A percentile compares a stretch with the other conserved stretches of the same genome.
phyloP scores from a whole-genome alignment of 2,113 vertebrate species.

The Grus americana region DNA sequence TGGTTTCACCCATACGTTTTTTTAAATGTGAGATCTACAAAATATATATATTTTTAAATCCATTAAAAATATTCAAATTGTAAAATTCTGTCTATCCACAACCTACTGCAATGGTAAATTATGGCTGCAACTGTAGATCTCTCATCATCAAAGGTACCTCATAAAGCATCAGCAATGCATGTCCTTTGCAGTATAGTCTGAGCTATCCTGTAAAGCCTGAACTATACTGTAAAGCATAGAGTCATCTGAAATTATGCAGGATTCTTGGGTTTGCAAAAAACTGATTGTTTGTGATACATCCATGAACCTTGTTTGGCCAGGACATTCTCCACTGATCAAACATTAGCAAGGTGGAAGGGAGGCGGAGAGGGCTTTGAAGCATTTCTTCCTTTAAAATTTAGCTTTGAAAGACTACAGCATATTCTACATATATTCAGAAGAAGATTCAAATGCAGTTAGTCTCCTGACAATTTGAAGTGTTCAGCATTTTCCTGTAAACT shows the following conservation, averaged over 20 bases:
- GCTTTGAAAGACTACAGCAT: background rate
- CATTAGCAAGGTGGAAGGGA: background rate
- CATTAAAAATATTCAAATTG: background rate
- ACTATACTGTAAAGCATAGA: background rate
- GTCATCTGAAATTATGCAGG: background rate
- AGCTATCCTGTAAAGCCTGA: background rate
- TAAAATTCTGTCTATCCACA: background rate
- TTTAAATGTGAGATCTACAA: background rate
- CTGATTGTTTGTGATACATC: background rate
- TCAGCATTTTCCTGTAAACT: background rate
- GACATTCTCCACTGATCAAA: background rate
- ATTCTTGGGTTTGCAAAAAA: background rate
- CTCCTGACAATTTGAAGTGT: background rate
- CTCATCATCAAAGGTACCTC: background rate
- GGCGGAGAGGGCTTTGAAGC: background rate
- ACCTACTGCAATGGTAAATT: background rate
- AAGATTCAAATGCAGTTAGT: background rate
- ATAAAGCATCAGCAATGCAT: background rate
- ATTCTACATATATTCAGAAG: background rate
- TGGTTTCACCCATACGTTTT: background rate
- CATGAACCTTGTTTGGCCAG: background rate
- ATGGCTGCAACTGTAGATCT: background rate
- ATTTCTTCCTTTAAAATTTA: background rate
- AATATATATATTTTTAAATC: accelerated
- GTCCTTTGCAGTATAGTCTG: background rate